Conservation (phyloP, 2,113 vertebrate species). For the Oryzias javanicus region DNA sequence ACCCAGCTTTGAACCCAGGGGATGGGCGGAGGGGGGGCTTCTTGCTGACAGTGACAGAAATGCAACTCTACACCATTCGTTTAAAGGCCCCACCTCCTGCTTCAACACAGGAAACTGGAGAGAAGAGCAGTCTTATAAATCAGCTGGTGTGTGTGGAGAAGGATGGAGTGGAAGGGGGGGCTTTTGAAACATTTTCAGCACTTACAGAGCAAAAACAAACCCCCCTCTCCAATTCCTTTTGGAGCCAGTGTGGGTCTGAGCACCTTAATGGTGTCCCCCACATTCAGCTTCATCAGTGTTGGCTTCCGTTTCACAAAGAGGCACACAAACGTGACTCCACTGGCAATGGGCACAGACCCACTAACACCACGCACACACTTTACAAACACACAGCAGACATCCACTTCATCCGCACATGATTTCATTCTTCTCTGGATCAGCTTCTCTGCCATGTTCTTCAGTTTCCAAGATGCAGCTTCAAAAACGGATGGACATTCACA, state of each 20-base stretch:
- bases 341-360: slow-evolving; percentile 41
- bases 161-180: background rate
- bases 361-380: slow-evolving; percentile 16
- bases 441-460: too few relatives aligned
- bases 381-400: background rate
- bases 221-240: slow-evolving; percentile 18
- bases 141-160: slow-evolving; percentile 12
- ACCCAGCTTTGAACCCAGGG: slow-evolving; percentile 11
- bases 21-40: slow-evolving; percentile 4
- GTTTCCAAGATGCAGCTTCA: too few relatives aligned
- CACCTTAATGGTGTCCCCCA: slow-evolving; percentile 38
- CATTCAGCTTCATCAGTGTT: slow-evolving; percentile 37
- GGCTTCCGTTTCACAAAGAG: slow-evolving; percentile 46
- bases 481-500: too few relatives aligned
- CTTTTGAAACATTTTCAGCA: slow-evolving; percentile 48
- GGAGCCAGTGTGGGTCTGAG: slow-evolving; percentile 27
- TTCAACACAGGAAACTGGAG: slow-evolving; percentile 50
- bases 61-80: slow-evolving; percentile 32
- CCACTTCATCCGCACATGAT: slow-evolving; percentile 4
- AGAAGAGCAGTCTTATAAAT: slow-evolving; percentile 39
- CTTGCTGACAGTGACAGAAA: slow-evolving; percentile 55
- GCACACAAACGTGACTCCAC: slow-evolving; percentile 53
- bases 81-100: slow-evolving; percentile 43
- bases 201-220: slow-evolving; percentile 51
- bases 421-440: background rate